Conservation (phyloP, 2,888 invertebrate genomes). For the Ctena decussata region DNA sequence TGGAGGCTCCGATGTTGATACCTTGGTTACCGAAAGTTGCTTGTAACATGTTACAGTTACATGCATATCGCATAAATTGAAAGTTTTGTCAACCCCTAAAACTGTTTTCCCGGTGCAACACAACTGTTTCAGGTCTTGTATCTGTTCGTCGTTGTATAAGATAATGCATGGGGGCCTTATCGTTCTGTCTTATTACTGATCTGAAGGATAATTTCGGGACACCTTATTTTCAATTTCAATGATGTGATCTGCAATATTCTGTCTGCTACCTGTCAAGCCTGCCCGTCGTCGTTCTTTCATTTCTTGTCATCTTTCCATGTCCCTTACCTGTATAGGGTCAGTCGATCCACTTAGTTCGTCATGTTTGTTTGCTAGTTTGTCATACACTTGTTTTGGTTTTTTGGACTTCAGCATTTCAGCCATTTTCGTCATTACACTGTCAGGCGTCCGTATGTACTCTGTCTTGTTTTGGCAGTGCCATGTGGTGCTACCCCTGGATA, state of each 20-base stretch:
- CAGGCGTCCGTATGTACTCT: conserved; percentile 35
- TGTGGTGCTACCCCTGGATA: conserved; percentile 45
- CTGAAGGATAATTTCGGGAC: neutral
- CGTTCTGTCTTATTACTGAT: neutral
- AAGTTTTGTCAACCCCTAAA: conserved; percentile 56
- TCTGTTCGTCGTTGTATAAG: conserved; percentile 19
- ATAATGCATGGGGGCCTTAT: conserved; percentile 4
- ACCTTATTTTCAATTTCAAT: neutral
- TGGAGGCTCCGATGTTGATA: conserved; percentile 27
- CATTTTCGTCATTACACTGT: conserved; percentile 23
- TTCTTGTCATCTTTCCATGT: conserved; percentile 1
- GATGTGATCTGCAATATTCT: conserved; percentile 5
- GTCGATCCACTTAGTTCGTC: too few species aligned
- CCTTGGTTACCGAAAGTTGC: conserved; percentile 26
- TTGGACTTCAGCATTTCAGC: neutral
- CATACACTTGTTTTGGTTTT: conserved; percentile 27
- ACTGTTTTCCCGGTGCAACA: conserved; percentile 20
- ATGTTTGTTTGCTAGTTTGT: conserved; percentile 9
- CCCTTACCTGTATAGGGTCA: neutral
- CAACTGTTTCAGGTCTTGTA: conserved; percentile 14
- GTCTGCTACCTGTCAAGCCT: neutral
- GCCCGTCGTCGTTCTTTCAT: neutral
- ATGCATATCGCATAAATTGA: conserved; percentile 45
- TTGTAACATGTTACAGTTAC: conserved; percentile 56
- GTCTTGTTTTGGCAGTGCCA: conserved; percentile 4